These are phyloP conservation scores for Pristionchus mayeri DNA, from an alignment of 2,888 invertebrate species.

Conservation along the genomic window DNA sequence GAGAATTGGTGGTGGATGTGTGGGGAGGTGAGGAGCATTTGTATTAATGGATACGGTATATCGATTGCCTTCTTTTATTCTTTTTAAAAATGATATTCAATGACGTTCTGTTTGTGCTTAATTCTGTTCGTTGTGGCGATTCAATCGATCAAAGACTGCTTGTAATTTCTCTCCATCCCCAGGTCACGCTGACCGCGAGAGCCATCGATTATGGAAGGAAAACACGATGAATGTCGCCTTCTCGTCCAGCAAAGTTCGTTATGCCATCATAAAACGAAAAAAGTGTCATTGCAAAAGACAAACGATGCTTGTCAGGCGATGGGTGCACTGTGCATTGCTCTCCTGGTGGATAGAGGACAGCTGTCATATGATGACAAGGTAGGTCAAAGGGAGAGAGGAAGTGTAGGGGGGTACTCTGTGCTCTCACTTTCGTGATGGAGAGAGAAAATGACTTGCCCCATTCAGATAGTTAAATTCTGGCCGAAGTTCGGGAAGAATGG, in stretches of 20 bases:
- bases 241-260: conserved; percentile 61
- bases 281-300: too few relatives aligned
- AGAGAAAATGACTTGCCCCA: too few relatives aligned
- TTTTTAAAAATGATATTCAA: too few relatives aligned
- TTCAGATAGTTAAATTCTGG: conserved; percentile 76
- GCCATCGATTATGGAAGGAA: conserved; percentile 63
- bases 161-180: too few relatives aligned
- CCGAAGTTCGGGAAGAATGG: conserved; percentile 78
- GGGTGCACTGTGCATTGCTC: conserved; percentile 69
- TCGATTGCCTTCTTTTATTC: too few relatives aligned
- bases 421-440: too few relatives aligned
- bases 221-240: conserved; percentile 69
- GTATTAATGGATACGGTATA: too few relatives aligned
- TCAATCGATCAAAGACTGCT: not conserved
- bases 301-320: too few relatives aligned
- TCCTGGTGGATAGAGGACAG: conserved; percentile 77
- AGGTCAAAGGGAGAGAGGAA: too few relatives aligned
- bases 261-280: not conserved
- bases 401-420: too few relatives aligned
- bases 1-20: conserved; percentile 77
- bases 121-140: too few relatives aligned
- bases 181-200: conserved; percentile 74
- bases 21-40: conserved; percentile 77
- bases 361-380: conserved; percentile 76
- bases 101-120: too few relatives aligned